Evolutionary conservation across 1,140 invertebrate genomes (phyloP), one percentile per base, ranked within the genome.

Genomic region (Glossosoma conforme): DNA sequence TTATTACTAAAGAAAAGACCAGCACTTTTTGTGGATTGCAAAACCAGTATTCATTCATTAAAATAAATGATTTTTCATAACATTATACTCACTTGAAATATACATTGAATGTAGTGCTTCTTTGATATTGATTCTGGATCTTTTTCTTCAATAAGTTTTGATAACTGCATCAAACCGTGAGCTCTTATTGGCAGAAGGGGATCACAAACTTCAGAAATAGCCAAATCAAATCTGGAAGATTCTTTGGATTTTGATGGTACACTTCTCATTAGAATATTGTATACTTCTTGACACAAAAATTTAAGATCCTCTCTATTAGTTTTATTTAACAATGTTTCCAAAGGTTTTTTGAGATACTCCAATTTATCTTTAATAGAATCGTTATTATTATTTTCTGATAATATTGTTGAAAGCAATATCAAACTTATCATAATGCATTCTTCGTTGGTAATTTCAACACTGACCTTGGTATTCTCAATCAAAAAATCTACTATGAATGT

Each of bases 181-280:
- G 84, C 89, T 64, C 83, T 77, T 1, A 87, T 77, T 5, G 89
- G 89, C n/a, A 93, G 63, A 32, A 87, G 64, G n/a, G 80, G 72
- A 72, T 90, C 84, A 60, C 78, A 77, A 4, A 86, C 66, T 71
- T 91, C 81, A 33, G 74, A 62, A 13, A 91, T 60, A 1, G 84
- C 84, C 61, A 80, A 72, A 38, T 81, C 75, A 63, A 80, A 83
- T 46, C 72, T 65, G 35, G 67, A 74, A 24, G 73, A 62, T 25
- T 63, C 41, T 38, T 65, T 61, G 8, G 45, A 53, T 18, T 58
- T 50, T 33, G 21, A 38, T 44, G 48, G 18, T 25, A 30, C 11
- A 47, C 6, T 30, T 21, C 52, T 33, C 21, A 43, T 45, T 24
- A 65, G 43, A 32, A 61, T 50, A 13, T 24, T 33, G 44, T 52